Percentiles rank a stretch among this genome's conserved stretches.
These are phyloP conservation scores for Heliconius ismenius DNA, from an alignment of 2,888 invertebrate species.

Conservation along the genomic window DNA sequence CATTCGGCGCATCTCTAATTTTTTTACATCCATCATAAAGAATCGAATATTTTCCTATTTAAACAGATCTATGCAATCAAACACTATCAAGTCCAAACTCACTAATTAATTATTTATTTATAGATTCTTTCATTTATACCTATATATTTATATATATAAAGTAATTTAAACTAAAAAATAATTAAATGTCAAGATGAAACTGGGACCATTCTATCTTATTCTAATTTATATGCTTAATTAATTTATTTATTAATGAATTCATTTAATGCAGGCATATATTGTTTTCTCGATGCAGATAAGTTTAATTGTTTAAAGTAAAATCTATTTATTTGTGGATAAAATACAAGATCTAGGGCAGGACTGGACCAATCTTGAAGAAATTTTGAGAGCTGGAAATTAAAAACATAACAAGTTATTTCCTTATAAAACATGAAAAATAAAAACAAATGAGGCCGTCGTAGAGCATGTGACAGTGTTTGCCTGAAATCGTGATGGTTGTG, in stretches of 20 bases:
- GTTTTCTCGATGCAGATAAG: slow-evolving; percentile 84
- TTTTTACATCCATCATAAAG: background rate
- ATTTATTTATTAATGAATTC: slow-evolving; percentile 55
- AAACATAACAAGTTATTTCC: background rate
- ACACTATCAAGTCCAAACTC: no score
- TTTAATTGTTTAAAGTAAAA: slow-evolving; percentile 82
- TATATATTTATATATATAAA: no score
- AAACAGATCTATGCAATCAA: background rate
- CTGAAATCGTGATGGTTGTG: no score
- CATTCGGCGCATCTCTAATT: no score
- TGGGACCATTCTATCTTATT: background rate
- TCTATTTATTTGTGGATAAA: slow-evolving; percentile 48
- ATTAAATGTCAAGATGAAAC: no score
- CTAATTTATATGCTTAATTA: background rate
- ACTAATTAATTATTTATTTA: no score
- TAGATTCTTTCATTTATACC: no score
- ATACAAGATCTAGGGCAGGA: slow-evolving; percentile 65
- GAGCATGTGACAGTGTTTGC: no score
- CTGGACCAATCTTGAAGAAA: slow-evolving; percentile 57
- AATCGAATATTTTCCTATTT: background rate
- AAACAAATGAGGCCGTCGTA: no score
- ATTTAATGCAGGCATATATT: slow-evolving; percentile 84
- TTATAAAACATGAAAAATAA: background rate
- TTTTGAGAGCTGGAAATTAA: slow-evolving; percentile 56
- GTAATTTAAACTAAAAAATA: no score